Percentiles rank a stretch among this genome's conserved stretches.
These are phyloP conservation scores for Bathynomus jamesi DNA, from an alignment of 1,140 invertebrate species.

Conservation along the genomic window DNA sequence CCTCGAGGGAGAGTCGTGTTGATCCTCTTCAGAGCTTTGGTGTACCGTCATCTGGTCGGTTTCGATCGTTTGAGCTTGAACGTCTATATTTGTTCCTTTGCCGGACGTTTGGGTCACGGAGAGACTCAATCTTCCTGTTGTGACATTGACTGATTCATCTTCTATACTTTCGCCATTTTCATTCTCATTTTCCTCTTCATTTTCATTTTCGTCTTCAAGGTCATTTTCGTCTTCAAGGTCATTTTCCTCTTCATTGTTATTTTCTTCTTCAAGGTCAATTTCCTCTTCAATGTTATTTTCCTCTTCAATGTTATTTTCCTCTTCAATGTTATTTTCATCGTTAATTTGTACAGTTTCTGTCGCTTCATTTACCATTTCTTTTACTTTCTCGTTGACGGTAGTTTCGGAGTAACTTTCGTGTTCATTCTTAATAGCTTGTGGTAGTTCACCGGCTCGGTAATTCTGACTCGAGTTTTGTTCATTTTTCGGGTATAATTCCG, in stretches of 20 bases:
- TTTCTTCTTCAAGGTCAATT: not conserved
- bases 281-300: slow-evolving; percentile 1
- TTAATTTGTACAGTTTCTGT: not conserved
- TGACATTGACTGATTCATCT: slow-evolving; percentile 31
- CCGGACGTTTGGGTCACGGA: slow-evolving; percentile 18
- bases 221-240: not conserved
- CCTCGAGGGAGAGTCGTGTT: too few species aligned
- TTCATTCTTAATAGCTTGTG: too few species aligned
- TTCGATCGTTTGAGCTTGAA: slow-evolving; percentile 24
- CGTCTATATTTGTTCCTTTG: slow-evolving; percentile 17
- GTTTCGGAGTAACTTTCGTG: too few species aligned
- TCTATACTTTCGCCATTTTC: slow-evolving; percentile 14
- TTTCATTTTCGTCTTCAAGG: slow-evolving; percentile 17
- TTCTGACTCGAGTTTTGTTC: too few species aligned
- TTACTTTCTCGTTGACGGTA: not conserved
- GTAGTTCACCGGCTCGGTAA: too few species aligned
- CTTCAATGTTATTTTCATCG: not conserved
- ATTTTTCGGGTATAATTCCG: too few species aligned
- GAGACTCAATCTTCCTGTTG: slow-evolving; percentile 31
- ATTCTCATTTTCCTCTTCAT: slow-evolving; percentile 24
- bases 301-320: slow-evolving; percentile 22
- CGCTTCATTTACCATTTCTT: not conserved
- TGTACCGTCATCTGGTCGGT: slow-evolving; percentile 20
- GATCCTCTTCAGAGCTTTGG: slow-evolving; percentile 7
- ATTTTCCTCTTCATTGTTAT: not conserved